Conservation (phyloP, 30 jellyfish, hydroid and myxozoan species). For the Cassiopea xamachana region DNA sequence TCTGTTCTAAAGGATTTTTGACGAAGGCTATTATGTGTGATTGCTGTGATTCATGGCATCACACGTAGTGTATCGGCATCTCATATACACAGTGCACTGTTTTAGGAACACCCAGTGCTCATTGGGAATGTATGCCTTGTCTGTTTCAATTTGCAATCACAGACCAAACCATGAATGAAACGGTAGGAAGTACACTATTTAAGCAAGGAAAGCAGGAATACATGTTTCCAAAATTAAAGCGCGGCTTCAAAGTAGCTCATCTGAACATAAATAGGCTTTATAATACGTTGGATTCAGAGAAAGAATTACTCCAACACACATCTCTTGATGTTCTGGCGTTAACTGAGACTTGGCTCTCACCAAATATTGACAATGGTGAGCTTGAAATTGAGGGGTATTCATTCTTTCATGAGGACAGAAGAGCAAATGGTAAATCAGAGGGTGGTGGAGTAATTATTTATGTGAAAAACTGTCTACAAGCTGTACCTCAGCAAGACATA, state of each 20-base stretch:
- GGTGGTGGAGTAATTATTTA: constrained; percentile 70
- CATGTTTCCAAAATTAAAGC: constrained; percentile 61
- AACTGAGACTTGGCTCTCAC: constrained; percentile 67
- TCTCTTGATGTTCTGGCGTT: constrained; percentile 71
- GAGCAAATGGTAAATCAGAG: constrained; percentile 47
- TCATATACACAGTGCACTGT: constrained; percentile 25
- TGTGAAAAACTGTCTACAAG: constrained; percentile 53
- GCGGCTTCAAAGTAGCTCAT: constrained; percentile 75
- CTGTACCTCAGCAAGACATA: constrained; percentile 68
- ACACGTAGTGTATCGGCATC: constrained; percentile 69
- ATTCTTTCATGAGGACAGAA: constrained; percentile 68
- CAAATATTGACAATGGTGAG: constrained; percentile 69
- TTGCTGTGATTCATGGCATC: constrained; percentile 57
- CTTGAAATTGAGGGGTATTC: constrained; percentile 66
- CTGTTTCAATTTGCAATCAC: constrained; percentile 53
- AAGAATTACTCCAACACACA: constrained; percentile 59
- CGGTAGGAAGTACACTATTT: constrained; percentile 33
- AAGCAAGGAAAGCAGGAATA: constrained; percentile 66
- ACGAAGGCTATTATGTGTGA: constrained; percentile 64
- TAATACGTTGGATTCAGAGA: constrained; percentile 60
- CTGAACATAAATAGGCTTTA: constrained; percentile 64
- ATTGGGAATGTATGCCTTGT: constrained; percentile 65
- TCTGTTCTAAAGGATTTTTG: constrained; percentile 66
- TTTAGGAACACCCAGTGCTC: constrained; percentile 62
- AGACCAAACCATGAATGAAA: constrained; percentile 55